phyloP scores from a whole-genome alignment of 2,797 vertebrate genomes.

The Anisognathus igniventris region DNA sequence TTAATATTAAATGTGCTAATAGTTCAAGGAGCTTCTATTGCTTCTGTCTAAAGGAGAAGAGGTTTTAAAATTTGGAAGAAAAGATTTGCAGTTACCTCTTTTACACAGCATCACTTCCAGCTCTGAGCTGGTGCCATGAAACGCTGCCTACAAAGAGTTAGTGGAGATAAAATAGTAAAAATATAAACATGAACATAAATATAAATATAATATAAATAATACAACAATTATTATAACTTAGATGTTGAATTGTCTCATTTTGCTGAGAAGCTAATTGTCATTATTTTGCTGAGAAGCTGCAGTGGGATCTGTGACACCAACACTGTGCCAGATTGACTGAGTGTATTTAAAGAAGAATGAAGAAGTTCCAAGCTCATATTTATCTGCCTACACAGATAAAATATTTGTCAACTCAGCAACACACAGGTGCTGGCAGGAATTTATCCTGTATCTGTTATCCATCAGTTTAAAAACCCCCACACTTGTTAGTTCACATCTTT shows the following conservation, averaged over 20 bases:
- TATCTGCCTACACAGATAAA: neutral
- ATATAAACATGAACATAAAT: too few species aligned
- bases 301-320: neutral
- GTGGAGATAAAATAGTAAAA: neutral
- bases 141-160: fast-evolving
- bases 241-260: neutral
- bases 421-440: neutral
- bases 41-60: neutral
- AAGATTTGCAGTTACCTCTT: neutral
- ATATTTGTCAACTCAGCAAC: neutral
- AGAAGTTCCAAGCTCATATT: neutral
- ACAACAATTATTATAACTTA: neutral
- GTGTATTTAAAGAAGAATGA: neutral
- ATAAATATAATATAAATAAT: neutral
- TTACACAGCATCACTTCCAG: neutral
- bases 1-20: neutral
- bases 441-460: neutral
- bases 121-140: neutral
- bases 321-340: neutral
- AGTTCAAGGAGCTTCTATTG: neutral
- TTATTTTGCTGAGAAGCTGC: neutral
- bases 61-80: neutral
- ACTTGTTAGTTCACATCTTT: neutral
- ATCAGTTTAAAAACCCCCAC: neutral
- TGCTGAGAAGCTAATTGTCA: neutral